A percentile compares a stretch with the other conserved stretches of the same genome.
These are phyloP conservation scores for Pristionchus entomophagus DNA, from an alignment of 2,888 invertebrate genomes.

Conservation along the genomic window DNA sequence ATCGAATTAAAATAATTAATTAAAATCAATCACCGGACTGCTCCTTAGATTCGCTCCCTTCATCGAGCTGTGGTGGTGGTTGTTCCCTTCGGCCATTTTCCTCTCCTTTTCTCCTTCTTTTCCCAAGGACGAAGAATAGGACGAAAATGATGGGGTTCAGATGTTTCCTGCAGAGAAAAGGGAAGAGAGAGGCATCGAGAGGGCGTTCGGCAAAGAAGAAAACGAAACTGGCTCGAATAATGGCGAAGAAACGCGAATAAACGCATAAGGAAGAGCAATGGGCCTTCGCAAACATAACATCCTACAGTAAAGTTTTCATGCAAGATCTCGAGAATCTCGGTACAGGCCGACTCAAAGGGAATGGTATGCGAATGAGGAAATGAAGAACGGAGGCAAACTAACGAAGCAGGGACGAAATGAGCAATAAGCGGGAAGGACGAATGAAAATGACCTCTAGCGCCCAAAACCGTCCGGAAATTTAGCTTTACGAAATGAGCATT, in stretches of 20 bases:
- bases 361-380: too few species aligned
- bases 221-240: too few species aligned
- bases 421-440: background rate
- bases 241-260: background rate
- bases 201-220: background rate
- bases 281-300: too few species aligned
- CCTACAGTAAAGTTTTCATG: background rate
- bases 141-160: background rate
- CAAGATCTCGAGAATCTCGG: too few species aligned
- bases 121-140: background rate
- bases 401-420: background rate
- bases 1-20: too few species aligned
- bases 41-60: slow-evolving; percentile 11
- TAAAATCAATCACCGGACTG: background rate
- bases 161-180: background rate
- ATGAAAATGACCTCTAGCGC: background rate
- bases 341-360: too few species aligned
- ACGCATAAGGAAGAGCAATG: background rate
- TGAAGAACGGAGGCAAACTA: too few species aligned
- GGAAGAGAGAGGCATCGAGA: background rate
- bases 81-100: background rate
- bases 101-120: background rate
- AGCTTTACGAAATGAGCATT: background rate
- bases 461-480: background rate
- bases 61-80: background rate